Evolutionary conservation across 1,140 invertebrate genomes (phyloP).

Genomic region (Episyrphus balteatus): DNA sequence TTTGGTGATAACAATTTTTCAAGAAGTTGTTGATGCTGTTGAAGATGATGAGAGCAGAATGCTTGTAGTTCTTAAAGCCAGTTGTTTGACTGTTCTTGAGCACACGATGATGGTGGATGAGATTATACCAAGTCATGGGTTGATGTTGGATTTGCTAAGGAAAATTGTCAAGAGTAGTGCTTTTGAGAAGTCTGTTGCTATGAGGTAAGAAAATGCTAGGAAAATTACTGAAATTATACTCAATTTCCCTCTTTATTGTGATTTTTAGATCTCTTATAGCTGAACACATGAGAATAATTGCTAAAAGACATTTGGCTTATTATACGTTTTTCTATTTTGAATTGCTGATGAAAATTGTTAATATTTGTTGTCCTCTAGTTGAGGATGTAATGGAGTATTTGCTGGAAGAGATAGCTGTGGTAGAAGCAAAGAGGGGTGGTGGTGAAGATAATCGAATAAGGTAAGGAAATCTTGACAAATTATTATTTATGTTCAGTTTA

Average conservation of each 20-base stretch:
- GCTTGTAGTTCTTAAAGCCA: conserved; percentile 17
- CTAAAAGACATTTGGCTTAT: conserved; percentile 30
- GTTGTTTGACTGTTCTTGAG: conserved; percentile 20
- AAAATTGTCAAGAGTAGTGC: conserved; percentile 6
- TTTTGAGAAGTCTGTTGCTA: conserved; percentile 7
- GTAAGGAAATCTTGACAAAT: too few species aligned
- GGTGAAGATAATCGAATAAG: conserved; percentile 32
- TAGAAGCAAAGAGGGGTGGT: conserved; percentile 30
- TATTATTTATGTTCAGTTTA: too few species aligned
- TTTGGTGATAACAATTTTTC: conserved; percentile 18
- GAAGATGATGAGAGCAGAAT: conserved; percentile 1
- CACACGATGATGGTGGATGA: conserved; percentile 34
- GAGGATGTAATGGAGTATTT: conserved; percentile 14
- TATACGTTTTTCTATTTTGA: conserved; percentile 34
- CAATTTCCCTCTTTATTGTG: too few species aligned
- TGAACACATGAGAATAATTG: conserved; percentile 16
- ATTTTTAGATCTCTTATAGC: conserved; percentile 8
- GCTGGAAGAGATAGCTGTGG: conserved; percentile 13
- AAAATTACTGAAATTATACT: background rate
- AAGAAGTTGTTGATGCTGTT: conserved; percentile 16
- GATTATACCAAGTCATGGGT: conserved; percentile 20
- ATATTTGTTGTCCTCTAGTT: conserved; percentile 12
- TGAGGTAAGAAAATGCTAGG: background rate
- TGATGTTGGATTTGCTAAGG: conserved; percentile 19
- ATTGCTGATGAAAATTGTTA: conserved; percentile 24